Evolutionary conservation across 2,888 invertebrate species (phyloP).

Genomic region (Polydrusus cervinus): DNA sequence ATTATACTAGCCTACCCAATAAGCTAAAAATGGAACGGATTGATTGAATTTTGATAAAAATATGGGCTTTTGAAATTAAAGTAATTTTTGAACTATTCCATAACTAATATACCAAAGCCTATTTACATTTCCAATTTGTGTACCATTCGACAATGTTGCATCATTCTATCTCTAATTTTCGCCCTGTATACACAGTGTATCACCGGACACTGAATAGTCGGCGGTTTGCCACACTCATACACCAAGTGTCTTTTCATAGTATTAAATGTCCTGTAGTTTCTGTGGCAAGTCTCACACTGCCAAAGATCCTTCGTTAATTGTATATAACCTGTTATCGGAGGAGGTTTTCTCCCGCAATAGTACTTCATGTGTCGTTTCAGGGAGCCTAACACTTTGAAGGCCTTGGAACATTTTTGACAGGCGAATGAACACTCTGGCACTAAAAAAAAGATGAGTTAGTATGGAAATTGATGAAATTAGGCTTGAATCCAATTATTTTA

Average conservation of each 20-base stretch:
- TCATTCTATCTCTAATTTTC: conserved; percentile 63
- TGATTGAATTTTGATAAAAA: too few species aligned
- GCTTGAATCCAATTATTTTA: not conserved
- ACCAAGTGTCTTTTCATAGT: conserved; percentile 63
- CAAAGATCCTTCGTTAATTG: conserved; percentile 55
- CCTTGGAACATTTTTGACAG: conserved; percentile 55
- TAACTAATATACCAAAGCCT: too few species aligned
- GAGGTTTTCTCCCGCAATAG: conserved; percentile 61
- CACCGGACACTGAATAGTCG: conserved; percentile 62
- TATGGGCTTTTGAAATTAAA: too few species aligned
- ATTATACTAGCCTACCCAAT: too few species aligned
- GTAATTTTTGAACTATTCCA: too few species aligned
- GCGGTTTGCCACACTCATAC: conserved; percentile 63
- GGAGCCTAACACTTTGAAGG: conserved; percentile 58
- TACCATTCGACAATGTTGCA: conserved; percentile 63
- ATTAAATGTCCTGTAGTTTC: conserved; percentile 61
- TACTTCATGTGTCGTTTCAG: conserved; percentile 59
- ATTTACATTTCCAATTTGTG: conserved; percentile 57
- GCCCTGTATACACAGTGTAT: conserved; percentile 61
- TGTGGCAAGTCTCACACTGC: conserved; percentile 57
- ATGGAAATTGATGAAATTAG: not conserved
- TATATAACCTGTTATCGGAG: conserved; percentile 61
- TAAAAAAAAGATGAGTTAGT: conserved; percentile 30
- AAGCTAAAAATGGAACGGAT: too few species aligned
- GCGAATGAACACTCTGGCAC: conserved; percentile 32